These are phyloP conservation scores for Dasysyrphus tricinctus DNA, from an alignment of 2,888 invertebrate genomes.

Conservation along the genomic window DNA sequence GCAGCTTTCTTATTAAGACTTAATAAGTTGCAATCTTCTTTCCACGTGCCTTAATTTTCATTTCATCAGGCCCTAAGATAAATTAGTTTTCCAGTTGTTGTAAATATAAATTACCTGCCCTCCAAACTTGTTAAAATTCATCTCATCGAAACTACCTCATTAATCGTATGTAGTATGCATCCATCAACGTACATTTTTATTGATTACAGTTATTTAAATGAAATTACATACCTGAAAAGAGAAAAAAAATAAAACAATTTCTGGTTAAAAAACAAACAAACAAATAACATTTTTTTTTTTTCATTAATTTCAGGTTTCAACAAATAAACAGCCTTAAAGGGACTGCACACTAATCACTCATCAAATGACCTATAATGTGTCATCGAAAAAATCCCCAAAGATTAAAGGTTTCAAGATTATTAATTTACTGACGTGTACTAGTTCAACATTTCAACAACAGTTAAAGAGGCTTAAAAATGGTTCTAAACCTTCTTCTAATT, in stretches of 20 bases:
- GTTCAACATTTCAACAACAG: background rate
- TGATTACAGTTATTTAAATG: background rate
- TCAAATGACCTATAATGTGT: slow-evolving; percentile 50
- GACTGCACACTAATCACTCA: slow-evolving; percentile 44
- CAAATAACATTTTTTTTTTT: background rate
- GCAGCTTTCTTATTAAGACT: background rate
- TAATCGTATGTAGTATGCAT: slow-evolving; percentile 1
- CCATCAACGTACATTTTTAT: background rate
- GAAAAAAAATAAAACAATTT: background rate
- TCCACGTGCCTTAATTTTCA: background rate
- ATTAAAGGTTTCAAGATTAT: slow-evolving; percentile 18
- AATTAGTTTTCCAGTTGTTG: background rate
- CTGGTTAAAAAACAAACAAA: slow-evolving; percentile 19
- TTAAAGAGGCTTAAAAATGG: slow-evolving; percentile 84
- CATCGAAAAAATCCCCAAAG: slow-evolving; percentile 38
- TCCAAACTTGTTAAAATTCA: background rate
- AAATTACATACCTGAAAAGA: slow-evolving; percentile 49
- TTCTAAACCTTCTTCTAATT: slow-evolving; percentile 89
- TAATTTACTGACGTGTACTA: slow-evolving; percentile 26
- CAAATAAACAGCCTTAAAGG: background rate
- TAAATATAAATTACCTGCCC: background rate
- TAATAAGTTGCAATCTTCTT: background rate
- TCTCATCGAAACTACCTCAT: slow-evolving; percentile 3
- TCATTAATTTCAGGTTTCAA: slow-evolving; percentile 25
- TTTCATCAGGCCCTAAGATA: background rate